Conservation (phyloP, 2,113 vertebrate genomes). For the Ictalurus punctatus region DNA sequence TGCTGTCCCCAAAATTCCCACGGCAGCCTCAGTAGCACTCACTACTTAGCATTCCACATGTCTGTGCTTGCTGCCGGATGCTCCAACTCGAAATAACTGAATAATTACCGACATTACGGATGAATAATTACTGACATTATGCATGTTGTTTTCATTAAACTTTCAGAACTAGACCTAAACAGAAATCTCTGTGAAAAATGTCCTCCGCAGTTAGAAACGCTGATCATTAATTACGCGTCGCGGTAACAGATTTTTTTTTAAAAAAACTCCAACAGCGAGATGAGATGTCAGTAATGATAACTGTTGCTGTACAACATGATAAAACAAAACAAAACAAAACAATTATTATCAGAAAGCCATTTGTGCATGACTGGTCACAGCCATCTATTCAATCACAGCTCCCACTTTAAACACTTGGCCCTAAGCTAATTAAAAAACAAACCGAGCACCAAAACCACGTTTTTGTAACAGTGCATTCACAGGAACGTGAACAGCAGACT, state of each 20-base stretch:
- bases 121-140: conserved; percentile 51
- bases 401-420: too few species aligned
- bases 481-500: neutral
- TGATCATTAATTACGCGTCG: neutral
- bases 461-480: neutral
- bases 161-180: conserved; percentile 28
- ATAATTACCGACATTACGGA: neutral
- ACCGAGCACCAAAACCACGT: too few species aligned
- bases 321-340: too few species aligned
- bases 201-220: conserved; percentile 1
- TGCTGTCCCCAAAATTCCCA: conserved; percentile 24
- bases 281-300: neutral
- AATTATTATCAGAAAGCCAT: neutral
- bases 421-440: too few species aligned
- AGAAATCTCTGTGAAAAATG: conserved; percentile 27
- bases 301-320: neutral
- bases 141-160: conserved; percentile 40
- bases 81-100: neutral
- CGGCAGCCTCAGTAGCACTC: conserved; percentile 13
- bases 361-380: neutral
- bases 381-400: too few species aligned
- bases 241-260: neutral
- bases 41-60: conserved; percentile 21
- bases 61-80: conserved; percentile 1
- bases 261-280: neutral